Base-by-base conservation (phyloP, 2,797 vertebrate species). In the Gephyroberyx darwinii region DNA sequence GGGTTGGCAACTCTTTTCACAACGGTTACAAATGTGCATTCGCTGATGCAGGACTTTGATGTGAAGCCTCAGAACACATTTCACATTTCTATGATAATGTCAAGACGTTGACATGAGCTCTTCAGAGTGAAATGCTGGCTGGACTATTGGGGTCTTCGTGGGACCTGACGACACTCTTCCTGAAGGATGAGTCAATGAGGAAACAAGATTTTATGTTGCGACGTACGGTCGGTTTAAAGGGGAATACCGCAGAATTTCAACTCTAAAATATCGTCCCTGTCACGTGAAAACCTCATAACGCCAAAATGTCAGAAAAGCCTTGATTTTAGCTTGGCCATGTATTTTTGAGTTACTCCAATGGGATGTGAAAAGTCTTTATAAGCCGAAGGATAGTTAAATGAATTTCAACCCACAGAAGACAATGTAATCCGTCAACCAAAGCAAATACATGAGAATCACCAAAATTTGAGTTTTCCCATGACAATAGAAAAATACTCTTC, bases 101-200 rank as follows among this genome's bases (percentile, higher is more conserved):
- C 65, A 53, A 43, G 61, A 61, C 31, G 67, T 73, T 70, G 54
- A 80, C 69, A 61, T 4, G 26, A 68, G 59, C 2, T 62, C 33
- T 48, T 31, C 41, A 55, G 43, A 41, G 41, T 20, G 9, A 65
- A 71, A 67, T 51, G 62, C 63, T 54, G 52, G 56, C 60, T 45
- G 6, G 51, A 59, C 58, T 75, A 56, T 51, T 37, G 26, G 33
- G 39, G 56, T 74, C 65, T 73, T 69, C 37, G 0, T 26, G 61
- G 64, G 58, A 33, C 63, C 69, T 68, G 74, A 88, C 48, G 69
- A 86, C 66, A 45, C 80, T 84, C 77, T 54, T 77, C 75, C 60
- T 62, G 56, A 58, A 66, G 67, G 81, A 80, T 16, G 74, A 88
- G 72, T 76, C 66, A 71, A 61, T 6, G 64, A 75, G 74, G 60